Evolutionary conservation across 2,113 vertebrate species (phyloP).

Genomic region (Balaeniceps rex): DNA sequence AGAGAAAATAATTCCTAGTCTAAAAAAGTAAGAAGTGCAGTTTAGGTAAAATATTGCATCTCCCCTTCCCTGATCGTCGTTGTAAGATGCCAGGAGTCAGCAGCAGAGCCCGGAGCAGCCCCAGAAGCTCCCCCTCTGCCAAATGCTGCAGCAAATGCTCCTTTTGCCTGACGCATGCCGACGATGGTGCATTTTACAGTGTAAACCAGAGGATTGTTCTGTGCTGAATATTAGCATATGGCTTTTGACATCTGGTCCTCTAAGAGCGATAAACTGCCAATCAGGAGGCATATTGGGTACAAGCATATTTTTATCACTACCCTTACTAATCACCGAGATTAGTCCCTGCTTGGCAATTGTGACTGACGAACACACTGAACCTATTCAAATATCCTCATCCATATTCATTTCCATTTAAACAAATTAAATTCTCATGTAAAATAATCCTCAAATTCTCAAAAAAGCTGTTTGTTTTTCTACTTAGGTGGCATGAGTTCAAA

Average conservation of each 20-base stretch:
- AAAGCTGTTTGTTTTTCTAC: constrained; percentile 54
- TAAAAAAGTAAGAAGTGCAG: background rate
- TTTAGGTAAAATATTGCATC: background rate
- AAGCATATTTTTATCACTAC: constrained; percentile 46
- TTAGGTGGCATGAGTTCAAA: constrained; percentile 47
- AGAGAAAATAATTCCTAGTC: background rate
- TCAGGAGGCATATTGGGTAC: background rate
- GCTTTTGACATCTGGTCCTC: constrained; percentile 45
- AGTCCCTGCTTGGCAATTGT: constrained; percentile 58
- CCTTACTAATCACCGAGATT: constrained; percentile 62
- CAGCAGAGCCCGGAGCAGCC: background rate
- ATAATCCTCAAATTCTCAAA: constrained; percentile 61
- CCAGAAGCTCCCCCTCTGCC: background rate
- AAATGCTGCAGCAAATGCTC: background rate
- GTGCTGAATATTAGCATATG: constrained; percentile 44
- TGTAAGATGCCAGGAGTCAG: rapidly evolving
- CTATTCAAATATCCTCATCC: constrained; percentile 56
- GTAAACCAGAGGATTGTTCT: background rate
- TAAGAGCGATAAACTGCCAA: constrained; percentile 28
- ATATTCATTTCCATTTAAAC: constrained; percentile 65
- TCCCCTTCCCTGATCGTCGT: background rate
- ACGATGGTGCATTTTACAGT: background rate
- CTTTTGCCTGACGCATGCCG: background rate
- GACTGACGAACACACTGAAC: constrained; percentile 43
- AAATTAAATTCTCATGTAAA: constrained; percentile 63